Evolutionary conservation across 2,113 vertebrate genomes (phyloP).

Genomic region (Archocentrus centrarchus): DNA sequence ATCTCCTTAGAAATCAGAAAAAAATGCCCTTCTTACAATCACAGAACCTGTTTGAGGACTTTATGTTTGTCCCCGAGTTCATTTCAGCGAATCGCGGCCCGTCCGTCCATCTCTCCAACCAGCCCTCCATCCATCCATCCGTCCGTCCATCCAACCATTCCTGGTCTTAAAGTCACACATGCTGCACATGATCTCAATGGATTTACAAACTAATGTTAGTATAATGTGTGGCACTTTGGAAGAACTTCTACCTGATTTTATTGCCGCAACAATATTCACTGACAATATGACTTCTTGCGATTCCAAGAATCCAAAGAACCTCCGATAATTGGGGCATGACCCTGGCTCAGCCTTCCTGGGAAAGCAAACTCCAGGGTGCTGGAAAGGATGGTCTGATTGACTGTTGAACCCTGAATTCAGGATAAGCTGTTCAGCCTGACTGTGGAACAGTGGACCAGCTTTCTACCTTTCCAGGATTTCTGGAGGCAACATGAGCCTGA

Average conservation of each 20-base stretch:
- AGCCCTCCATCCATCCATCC: too few relatives aligned
- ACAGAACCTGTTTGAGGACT: neutral
- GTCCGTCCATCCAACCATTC: too few relatives aligned
- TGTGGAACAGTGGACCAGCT: neutral
- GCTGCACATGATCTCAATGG: neutral
- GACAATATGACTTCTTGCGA: too few relatives aligned
- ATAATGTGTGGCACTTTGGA: neutral
- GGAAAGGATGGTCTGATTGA: neutral
- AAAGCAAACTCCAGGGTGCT: neutral
- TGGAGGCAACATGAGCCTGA: neutral
- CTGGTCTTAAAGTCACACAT: neutral
- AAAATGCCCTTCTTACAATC: neutral
- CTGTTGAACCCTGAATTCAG: neutral
- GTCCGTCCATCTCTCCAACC: too few relatives aligned
- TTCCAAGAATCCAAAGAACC: neutral
- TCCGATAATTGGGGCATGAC: neutral
- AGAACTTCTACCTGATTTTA: too few relatives aligned
- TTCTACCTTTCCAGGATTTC: neutral
- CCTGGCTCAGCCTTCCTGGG: neutral
- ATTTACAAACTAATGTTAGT: neutral
- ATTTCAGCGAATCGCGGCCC: neutral
- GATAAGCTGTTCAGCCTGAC: neutral
- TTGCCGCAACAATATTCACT: too few relatives aligned
- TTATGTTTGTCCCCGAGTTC: neutral
- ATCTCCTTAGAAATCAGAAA: neutral